Evolutionary conservation across 2,797 vertebrate genomes (phyloP).

Genomic region (Eulemur mongoz): DNA sequence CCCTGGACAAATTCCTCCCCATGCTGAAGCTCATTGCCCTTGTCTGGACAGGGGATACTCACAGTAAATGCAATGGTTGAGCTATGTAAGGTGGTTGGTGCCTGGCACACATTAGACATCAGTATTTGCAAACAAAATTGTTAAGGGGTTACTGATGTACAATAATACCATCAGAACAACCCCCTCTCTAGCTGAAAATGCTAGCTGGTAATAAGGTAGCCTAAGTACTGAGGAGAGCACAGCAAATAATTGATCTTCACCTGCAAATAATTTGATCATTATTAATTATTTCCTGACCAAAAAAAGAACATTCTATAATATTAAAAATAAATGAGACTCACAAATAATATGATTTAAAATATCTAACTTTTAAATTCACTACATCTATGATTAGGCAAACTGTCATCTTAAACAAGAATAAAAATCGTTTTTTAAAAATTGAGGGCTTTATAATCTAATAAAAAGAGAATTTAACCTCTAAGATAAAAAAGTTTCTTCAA

Average conservation of each 20-base stretch:
- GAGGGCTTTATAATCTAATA: conserved; percentile 9
- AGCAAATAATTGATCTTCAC: not conserved
- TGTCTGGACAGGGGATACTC: not conserved
- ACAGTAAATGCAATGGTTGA: not conserved
- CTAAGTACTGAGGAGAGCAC: not conserved
- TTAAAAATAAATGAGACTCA: not conserved
- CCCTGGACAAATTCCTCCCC: not conserved
- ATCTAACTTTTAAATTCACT: not conserved
- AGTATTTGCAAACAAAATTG: not conserved
- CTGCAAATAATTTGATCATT: not conserved
- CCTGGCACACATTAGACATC: not conserved
- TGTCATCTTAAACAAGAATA: not conserved
- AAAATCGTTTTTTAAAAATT: not conserved
- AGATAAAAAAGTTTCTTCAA: not conserved
- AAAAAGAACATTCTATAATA: not conserved
- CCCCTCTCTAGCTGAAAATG: not conserved
- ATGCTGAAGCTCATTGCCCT: not conserved
- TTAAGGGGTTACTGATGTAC: not conserved
- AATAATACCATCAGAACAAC: not conserved
- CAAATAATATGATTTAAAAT: not conserved
- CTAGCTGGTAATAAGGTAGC: not conserved
- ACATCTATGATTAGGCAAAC: not conserved
- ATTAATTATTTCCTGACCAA: not conserved
- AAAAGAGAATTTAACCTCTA: not conserved
- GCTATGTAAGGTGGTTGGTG: not conserved